Base-by-base conservation (phyloP, 2,113 vertebrate genomes). In the Cardinalis cardinalis region DNA sequence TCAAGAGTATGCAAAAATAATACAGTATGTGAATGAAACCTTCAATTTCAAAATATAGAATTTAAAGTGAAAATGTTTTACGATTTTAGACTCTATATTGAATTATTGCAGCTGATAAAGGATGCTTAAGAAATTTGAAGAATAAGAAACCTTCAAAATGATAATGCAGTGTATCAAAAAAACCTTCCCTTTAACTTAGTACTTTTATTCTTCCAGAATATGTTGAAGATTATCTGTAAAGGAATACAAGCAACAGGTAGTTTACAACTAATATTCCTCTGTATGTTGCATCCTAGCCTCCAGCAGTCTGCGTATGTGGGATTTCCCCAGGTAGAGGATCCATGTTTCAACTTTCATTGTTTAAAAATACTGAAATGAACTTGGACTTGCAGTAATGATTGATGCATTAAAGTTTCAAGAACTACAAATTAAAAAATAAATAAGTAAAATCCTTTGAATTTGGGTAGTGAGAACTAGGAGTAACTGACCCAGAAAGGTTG, bases 171-270 rank as follows among this genome's bases (percentile, higher is more conserved):
- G 0, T 29, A 2, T 21, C 3, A 10, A 43, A 32, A 87, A 76
- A 80, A 0, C 5, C 12, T 14, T n/a, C 5, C 4, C 6, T 59
- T 70, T 49, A 58, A 49, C 10, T 0, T 44, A 36, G 6, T 41
- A 32, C 2, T 10, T 68, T 78, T 69, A 59, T 64, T 40, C 9
- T 71, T 75, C 36, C 8, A 59, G 34, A 70, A 32, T 2, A 4
- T 28, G 8, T 15, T 41, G 29, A 92, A 74, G 28, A 81, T 21
- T 59, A 44, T 80, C 77, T 43, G 3, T 15, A 49, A 66, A 81
- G 49, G 1, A 65, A 70, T 44, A 23, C 3, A 80, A 51, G 2
- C 5, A 84, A 9, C 14, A 58, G 3, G 29, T 49, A 58, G 11
- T 49, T 17, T 65, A 19, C 26, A 91, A 52, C 15, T 43, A 84